phyloP scores from a whole-genome alignment of 2,888 invertebrate genomes.

The Aphodius granarius region DNA sequence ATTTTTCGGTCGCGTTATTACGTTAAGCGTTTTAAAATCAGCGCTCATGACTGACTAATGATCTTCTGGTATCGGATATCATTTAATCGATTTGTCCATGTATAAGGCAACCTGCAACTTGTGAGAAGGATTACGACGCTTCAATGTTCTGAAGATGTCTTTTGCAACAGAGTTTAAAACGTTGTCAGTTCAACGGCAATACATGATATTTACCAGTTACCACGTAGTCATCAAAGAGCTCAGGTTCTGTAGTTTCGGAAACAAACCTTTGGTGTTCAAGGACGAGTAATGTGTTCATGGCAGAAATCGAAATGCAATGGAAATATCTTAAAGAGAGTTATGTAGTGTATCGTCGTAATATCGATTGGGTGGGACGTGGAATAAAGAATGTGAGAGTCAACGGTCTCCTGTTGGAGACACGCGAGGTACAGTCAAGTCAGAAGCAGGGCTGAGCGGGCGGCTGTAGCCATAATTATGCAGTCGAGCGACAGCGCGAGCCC shows the following conservation, averaged over 20 bases:
- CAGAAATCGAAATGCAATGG: too few relatives aligned
- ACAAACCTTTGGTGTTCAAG: too few relatives aligned
- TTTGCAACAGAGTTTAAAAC: too few relatives aligned
- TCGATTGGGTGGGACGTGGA: neutral
- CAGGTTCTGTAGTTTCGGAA: too few relatives aligned
- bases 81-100: neutral
- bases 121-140: too few relatives aligned
- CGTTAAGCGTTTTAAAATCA: neutral
- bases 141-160: too few relatives aligned
- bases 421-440: constrained; percentile 1
- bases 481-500: constrained; percentile 46
- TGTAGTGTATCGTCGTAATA: neutral
- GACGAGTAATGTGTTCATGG: too few relatives aligned
- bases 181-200: too few relatives aligned
- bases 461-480: constrained; percentile 51
- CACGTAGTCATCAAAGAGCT: too few relatives aligned
- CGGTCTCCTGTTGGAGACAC: neutral
- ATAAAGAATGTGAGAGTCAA: neutral
- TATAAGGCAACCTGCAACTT: neutral
- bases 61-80: neutral
- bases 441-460: constrained; percentile 31
- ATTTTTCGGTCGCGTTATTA: neutral
- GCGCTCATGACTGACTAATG: neutral
- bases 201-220: too few relatives aligned
- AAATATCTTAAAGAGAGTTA: too few relatives aligned